Base-by-base conservation (phyloP, 2,888 invertebrate genomes). In the Scrobipalpa costella region DNA sequence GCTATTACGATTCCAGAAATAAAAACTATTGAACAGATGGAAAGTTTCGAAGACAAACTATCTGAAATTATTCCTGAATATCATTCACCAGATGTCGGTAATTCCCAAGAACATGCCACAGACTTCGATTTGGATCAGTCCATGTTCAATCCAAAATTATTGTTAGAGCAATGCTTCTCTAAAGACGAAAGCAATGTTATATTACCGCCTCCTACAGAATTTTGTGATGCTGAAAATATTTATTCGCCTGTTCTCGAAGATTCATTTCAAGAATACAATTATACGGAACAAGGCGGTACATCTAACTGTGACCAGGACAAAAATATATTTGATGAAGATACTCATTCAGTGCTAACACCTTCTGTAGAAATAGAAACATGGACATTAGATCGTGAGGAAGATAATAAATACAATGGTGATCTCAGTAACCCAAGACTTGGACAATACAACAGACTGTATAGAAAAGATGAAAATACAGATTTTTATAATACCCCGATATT, bases 71-170 rank as follows among this genome's bases (percentile, higher is more conserved):
- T 49, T 38, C 61, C 57, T n/a, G 57, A 61, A 19, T 64, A 17
- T 61, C 34, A 61, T 34, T 55, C 55, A 17, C 36, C 61, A 33
- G 47, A 52, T 15, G n/a, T 27, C 62, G 50, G 21, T 27, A 13
- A 62, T 44, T 52, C 49, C 27, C 21, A 40, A 47, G 17, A 58
- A 62, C 62, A 62, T 57, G 34, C 36, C 52, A 67, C 66, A 2
- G 71, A 79, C 33, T 76, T 70, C 40, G 71, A 79, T 65, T 71
- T 86, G 63, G 81, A 81, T 64, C 75, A 80, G 19, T 73, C 78
- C 13, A 79, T 90, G 83, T 80, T 91, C 49, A 77, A 90, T 71
- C 90, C 90, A 3, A 86, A 81, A 79, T 79, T 76, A 47, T 71
- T 91, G 50, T 71, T 91, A 11, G 47, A 60, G 61, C 80, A 86